Evolutionary conservation across 1,140 invertebrate species (phyloP), one percentile per base, ranked within the genome.

Genomic region (Pachypeltis micranthus): DNA sequence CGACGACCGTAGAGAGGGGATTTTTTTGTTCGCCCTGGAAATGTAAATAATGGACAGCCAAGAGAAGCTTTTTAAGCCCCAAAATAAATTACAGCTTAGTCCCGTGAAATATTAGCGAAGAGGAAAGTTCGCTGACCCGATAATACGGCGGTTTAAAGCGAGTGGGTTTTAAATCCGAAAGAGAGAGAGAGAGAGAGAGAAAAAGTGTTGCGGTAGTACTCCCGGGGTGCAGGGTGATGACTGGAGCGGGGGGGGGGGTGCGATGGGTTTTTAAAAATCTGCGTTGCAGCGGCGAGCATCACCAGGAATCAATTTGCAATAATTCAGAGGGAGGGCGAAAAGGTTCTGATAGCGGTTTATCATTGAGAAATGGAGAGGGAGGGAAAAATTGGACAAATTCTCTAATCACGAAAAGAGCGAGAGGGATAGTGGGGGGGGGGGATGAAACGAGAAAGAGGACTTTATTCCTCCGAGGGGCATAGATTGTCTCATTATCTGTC

Each of bases 261-360:
- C 44, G 44, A n/a, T 2, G 44, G 14, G 24, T n/a, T n/a, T n/a
- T n/a, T 19, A 47, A 47, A 47, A 47, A 14, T 2, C 44, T 47
- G 2, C 44, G n/a, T 47, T 47, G 24, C 24, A n/a, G n/a, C n/a
- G n/a, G n/a, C 44, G n/a, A 16, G 44, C n/a, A 47, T 47, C 24
- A 47, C n/a, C 44, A 47, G n/a, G 44, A 47, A 47, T 47, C 44
- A 47, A 47, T 47, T 47, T 47, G 44, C 44, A n/a, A 47, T 47
- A 47, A 47, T 47, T 47, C 44, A 47, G 44, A 47, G 24, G 44
- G 44, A 23, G 24, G 44, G 44, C n/a, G 14, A n/a, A n/a, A n/a
- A n/a, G n/a, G n/a, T n/a, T n/a, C n/a, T 23, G 2, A n/a, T 23
- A 47, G 44, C 14, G 44, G 44, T 47, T 47, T 47, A 47, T 47